Evolutionary conservation across 2,888 invertebrate species (phyloP), one percentile per base, ranked within the genome.

Genomic region (Branchipolynoe longqiensis): DNA sequence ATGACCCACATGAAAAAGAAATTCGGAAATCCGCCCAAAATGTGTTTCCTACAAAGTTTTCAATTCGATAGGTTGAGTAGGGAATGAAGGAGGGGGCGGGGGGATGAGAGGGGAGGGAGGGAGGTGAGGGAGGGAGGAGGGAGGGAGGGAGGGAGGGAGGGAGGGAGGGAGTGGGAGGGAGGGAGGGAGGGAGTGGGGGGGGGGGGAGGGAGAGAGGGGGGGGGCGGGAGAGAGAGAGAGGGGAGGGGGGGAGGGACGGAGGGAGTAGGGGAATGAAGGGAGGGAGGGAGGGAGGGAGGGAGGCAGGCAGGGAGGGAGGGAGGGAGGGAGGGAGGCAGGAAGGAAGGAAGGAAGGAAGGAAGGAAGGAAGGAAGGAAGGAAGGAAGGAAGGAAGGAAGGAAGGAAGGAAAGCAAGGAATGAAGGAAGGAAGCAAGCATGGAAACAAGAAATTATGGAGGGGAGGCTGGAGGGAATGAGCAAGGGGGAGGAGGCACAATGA

Each of bases 231-330:
- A 8, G 18, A 18, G 48, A 8, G 18, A 18, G 48, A 18, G 18
- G 48, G 48, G 48, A 48, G 18, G 18, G 48, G 18, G 48, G 18
- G 18, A 48, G 48, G 48, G 48, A 48, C 8, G 48, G 48, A n/a
- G 31, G 31, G 31, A 28, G n/a, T 6, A 12, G n/a, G 25, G 31
- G 8, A 48, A 18, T 48, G 8, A 12, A 48, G 48, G 48, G 48
- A 48, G 48, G 48, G 48, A 48, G 48, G 62, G 62, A 28, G 74
- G 74, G n/a, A 33, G 74, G 22, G 33, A 74, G 25, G 38, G 31
- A 31, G 33, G 74, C 8, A 74, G n/a, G 14, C 14, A 74, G 33
- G 31, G 33, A n/a, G 62, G 25, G 25, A 28, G 62, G 25, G 25
- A 62, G 12, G 25, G 62, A 28, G 62, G 31, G 12, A 31, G 31